Evolutionary conservation across 30 jellyfish, hydroid and myxozoan genomes (phyloP), one percentile per base, ranked within the genome.

Genomic region (Hydractinia symbiolongicarpus): DNA sequence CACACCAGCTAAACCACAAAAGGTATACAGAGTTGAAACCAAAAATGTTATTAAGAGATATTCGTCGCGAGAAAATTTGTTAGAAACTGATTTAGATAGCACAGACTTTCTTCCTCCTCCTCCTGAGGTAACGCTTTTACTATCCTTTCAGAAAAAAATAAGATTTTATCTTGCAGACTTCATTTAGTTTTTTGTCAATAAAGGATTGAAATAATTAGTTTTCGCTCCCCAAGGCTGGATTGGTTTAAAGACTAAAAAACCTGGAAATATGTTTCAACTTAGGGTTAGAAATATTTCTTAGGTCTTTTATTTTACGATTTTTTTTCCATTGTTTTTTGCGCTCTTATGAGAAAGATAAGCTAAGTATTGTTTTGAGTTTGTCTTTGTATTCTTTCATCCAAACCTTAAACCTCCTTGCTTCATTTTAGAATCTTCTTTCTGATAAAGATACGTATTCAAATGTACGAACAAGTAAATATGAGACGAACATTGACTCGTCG

Each of bases 71-170:
- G 78, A 15, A 30, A 19, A 57, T n/a, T 56, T 44, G 50, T 75
- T 77, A 5, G 90, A 80, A 68, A 82, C 79, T 15, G 91, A 88
- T 56, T 72, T 83, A 5, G 86, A 78, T 62, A 81, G 50, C 17
- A 30, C 53, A 16, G 98, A 92, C 50, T 77, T 82, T 72, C 79
- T 92, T 44, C 98, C 98, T 5, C 96, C 98, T 4, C 98, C 98
- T 4, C 98, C 98, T 30, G 96, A 86, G 84, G 98, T 92, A 77
- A 40, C 94, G 40, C 51, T 13, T 78, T 8, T 61, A 50, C 53
- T 15, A 74, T 15, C 77, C 49, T 49, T 53, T 74, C 52, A 3
- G 11, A 16, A 21, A 8, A 8, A 8, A 8, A 2, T 17, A 4
- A 30, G 9, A 30, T 52, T 16, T 72, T 49, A 13, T 69, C 3